These are phyloP conservation scores for Apamea monoglypha DNA, from an alignment of 2,888 invertebrate genomes.

Conservation along the genomic window DNA sequence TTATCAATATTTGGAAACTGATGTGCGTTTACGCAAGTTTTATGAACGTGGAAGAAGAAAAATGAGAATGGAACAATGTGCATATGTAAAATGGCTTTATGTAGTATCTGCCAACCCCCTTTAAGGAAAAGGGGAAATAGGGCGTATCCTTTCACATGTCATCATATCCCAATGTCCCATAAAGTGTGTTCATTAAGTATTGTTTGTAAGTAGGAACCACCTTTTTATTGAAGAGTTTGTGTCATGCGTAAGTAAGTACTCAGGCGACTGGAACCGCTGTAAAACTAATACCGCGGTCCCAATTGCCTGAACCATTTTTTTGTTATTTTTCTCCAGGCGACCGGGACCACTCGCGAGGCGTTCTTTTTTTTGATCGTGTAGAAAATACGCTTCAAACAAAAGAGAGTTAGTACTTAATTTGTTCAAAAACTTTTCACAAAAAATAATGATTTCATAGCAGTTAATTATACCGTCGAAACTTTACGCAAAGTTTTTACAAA, in stretches of 20 bases:
- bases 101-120: neutral
- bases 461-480: conserved; percentile 21
- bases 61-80: neutral
- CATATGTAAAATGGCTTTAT: neutral
- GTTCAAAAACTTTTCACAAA: conserved; percentile 4
- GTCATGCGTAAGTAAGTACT: neutral
- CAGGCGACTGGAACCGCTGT: neutral
- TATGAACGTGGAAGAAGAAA: too few relatives aligned
- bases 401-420: neutral
- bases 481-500: conserved; percentile 9
- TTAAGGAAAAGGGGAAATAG: neutral
- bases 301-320: neutral
- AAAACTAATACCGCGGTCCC: neutral
- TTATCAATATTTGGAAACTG: conserved; percentile 4
- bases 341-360: too few relatives aligned
- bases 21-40: neutral
- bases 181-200: neutral
- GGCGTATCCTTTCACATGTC: neutral
- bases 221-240: neutral
- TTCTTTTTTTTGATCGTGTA: neutral
- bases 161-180: neutral
- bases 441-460: neutral
- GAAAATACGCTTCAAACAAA: neutral
- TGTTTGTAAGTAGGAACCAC: neutral
- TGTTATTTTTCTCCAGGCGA: neutral